Percentiles rank a stretch among this genome's conserved stretches.
These are phyloP conservation scores for Serripes groenlandicus DNA, from an alignment of 2,888 invertebrate species.

Conservation along the genomic window DNA sequence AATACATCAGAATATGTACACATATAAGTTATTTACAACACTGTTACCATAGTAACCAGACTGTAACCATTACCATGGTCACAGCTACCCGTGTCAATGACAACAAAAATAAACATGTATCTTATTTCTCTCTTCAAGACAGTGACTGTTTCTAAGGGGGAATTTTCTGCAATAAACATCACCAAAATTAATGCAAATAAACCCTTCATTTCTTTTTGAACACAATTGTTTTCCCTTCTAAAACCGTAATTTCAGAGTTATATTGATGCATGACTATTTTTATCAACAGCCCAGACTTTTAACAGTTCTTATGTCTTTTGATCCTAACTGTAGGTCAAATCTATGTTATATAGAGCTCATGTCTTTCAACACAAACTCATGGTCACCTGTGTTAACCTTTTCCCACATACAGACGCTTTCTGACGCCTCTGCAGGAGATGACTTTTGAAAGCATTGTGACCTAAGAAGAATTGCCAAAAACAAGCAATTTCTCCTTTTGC, in stretches of 20 bases:
- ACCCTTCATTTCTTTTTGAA: not conserved
- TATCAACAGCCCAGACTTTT: not conserved
- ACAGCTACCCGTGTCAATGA: slow-evolving; percentile 26
- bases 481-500: too few species aligned
- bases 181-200: not conserved
- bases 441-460: too few species aligned
- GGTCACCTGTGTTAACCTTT: not conserved
- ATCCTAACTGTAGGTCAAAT: too few species aligned
- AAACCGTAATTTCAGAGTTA: not conserved
- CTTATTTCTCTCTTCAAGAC: too few species aligned
- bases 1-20: slow-evolving; percentile 18
- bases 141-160: too few species aligned
- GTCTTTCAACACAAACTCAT: not conserved
- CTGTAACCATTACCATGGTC: slow-evolving; percentile 12
- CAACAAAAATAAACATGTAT: slow-evolving; percentile 1
- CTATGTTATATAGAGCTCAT: not conserved
- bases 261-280: not conserved
- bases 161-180: too few species aligned
- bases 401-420: not conserved
- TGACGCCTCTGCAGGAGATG: too few species aligned
- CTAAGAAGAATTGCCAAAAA: too few species aligned
- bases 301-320: not conserved
- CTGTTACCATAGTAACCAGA: slow-evolving; percentile 12
- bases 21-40: slow-evolving; percentile 11
- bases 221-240: not conserved